Conservation (phyloP, 1,140 invertebrate species). For the Heliconius eleuchia region DNA sequence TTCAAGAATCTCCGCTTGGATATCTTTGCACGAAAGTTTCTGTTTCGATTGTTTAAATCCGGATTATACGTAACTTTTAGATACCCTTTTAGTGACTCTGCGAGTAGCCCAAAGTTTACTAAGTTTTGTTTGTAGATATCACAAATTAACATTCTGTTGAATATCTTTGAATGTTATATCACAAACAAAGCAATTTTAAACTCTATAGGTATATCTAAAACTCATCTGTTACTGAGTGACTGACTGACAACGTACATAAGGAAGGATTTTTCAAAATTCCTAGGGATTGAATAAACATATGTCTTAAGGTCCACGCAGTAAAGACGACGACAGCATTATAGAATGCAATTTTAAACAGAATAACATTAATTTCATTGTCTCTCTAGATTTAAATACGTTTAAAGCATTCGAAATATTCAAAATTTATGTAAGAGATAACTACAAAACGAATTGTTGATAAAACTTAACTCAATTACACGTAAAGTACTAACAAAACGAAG, state of each 20-base stretch:
- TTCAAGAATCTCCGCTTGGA: slow-evolving; percentile 19
- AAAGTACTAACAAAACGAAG: not conserved
- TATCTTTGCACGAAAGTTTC: slow-evolving; percentile 20
- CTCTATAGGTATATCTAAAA: too few relatives aligned
- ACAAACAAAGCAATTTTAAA: not conserved
- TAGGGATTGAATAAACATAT: too few relatives aligned
- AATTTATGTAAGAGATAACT: too few relatives aligned
- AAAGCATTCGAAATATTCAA: too few relatives aligned
- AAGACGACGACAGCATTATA: too few relatives aligned
- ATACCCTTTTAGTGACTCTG: slow-evolving; percentile 24
- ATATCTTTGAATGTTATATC: not conserved
- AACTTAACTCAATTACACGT: not conserved
- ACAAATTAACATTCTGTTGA: slow-evolving; percentile 5
- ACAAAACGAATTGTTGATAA: not conserved
- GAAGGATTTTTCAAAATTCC: too few relatives aligned
- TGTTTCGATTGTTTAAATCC: slow-evolving; percentile 25
- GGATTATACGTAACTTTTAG: slow-evolving; percentile 23
- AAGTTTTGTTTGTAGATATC: slow-evolving; percentile 4
- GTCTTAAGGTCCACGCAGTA: too few relatives aligned
- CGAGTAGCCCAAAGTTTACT: not conserved
- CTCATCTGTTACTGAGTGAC: too few relatives aligned
- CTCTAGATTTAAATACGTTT: too few relatives aligned
- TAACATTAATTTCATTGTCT: too few relatives aligned
- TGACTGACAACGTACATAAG: too few relatives aligned
- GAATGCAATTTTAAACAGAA: too few relatives aligned